phyloP scores from a whole-genome alignment of 2,797 vertebrate genomes.

The Semotilus atromaculatus region DNA sequence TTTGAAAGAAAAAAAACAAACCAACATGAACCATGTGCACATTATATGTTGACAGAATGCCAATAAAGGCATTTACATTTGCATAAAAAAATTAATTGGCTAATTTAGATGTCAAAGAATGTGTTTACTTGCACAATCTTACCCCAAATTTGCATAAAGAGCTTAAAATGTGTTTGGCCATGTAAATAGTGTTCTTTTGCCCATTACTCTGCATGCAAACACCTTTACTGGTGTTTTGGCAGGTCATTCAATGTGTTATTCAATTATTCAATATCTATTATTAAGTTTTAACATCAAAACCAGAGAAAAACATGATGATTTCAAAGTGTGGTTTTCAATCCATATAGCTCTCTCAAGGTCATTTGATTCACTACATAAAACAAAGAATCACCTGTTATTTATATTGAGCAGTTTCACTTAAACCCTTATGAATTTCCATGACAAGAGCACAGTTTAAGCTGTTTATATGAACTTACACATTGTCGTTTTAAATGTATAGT shows the following conservation, averaged over 20 bases:
- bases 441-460: not conserved
- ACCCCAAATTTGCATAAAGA: not conserved
- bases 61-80: not conserved
- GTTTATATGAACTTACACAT: slow-evolving; percentile 20
- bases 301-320: not conserved
- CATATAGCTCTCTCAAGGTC: too few species aligned
- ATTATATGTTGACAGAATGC: not conserved
- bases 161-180: not conserved
- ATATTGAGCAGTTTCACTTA: not conserved
- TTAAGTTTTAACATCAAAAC: not conserved
- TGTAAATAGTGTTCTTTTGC: not conserved
- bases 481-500: not conserved
- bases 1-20: not conserved
- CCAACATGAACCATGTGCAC: not conserved
- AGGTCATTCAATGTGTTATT: not conserved
- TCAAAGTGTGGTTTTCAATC: not conserved
- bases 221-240: not conserved
- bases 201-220: not conserved
- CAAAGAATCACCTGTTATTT: not conserved
- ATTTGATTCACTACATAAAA: slow-evolving; percentile 9
- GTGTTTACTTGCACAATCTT: not conserved
- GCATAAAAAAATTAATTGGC: not conserved
- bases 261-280: not conserved
- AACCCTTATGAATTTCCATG: not conserved
- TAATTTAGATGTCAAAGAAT: not conserved